Evolutionary conservation across 2,888 invertebrate species (phyloP).

Genomic region (Malachius bipustulatus): DNA sequence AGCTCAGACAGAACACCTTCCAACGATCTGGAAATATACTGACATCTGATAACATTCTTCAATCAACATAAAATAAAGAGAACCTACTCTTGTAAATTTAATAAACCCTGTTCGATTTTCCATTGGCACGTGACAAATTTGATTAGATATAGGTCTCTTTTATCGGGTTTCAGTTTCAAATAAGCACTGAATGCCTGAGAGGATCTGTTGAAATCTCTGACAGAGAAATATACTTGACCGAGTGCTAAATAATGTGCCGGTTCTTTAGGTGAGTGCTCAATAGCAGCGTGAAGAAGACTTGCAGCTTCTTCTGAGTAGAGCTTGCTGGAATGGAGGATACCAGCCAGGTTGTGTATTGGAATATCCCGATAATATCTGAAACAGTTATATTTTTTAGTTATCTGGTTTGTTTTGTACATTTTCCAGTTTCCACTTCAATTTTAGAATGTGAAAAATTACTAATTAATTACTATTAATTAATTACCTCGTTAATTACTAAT

Average conservation of each 20-base stretch:
- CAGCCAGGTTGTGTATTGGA: slow-evolving; percentile 60
- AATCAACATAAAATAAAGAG: slow-evolving; percentile 8
- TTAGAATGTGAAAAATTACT: too few species aligned
- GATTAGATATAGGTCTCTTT: slow-evolving; percentile 48
- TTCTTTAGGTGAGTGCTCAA: slow-evolving; percentile 54
- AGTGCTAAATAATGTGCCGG: slow-evolving; percentile 54
- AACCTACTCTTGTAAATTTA: slow-evolving; percentile 53
- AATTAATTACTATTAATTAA: too few species aligned
- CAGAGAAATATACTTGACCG: slow-evolving; percentile 59
- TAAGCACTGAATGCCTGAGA: slow-evolving; percentile 54
- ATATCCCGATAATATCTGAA: slow-evolving; percentile 59
- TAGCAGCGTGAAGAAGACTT: slow-evolving; percentile 56
- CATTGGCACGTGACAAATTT: slow-evolving; percentile 57
- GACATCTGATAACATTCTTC: not conserved
- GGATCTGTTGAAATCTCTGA: slow-evolving; percentile 60
- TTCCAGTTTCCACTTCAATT: too few species aligned
- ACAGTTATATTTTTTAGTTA: too few species aligned
- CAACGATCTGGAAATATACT: slow-evolving; percentile 41
- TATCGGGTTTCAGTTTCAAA: slow-evolving; percentile 49
- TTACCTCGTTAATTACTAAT: too few species aligned
- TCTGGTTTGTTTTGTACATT: too few species aligned
- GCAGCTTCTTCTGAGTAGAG: slow-evolving; percentile 56
- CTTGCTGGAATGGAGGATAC: slow-evolving; percentile 56
- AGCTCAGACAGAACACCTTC: slow-evolving; percentile 50
- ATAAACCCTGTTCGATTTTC: slow-evolving; percentile 46